Conservation (phyloP, 2,888 invertebrate genomes). For the Orgyia antiqua region DNA sequence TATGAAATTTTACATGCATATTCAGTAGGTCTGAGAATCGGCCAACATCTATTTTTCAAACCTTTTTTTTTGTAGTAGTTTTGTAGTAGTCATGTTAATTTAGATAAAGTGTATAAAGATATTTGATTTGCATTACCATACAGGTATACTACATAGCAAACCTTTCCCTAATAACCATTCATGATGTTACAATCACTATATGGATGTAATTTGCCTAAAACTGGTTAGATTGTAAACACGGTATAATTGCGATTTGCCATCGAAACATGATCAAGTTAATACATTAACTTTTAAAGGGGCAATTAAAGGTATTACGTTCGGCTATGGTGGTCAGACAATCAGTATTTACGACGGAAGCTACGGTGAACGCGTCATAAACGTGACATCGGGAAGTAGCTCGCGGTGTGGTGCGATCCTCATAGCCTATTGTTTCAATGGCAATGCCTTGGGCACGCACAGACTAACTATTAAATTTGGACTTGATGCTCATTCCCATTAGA, state of each 20-base stretch:
- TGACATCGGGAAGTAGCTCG: conserved; percentile 53
- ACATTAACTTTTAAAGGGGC: conserved; percentile 67
- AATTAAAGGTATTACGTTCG: conserved; percentile 61
- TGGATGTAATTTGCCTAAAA: too few relatives aligned
- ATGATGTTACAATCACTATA: too few relatives aligned
- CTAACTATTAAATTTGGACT: conserved; percentile 53
- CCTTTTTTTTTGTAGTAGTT: too few relatives aligned
- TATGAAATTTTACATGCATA: too few relatives aligned
- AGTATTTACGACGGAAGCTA: conserved; percentile 61
- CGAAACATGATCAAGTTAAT: conserved; percentile 64
- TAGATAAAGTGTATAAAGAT: too few relatives aligned
- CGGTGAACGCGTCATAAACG: conserved; percentile 56
- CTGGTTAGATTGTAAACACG: too few relatives aligned
- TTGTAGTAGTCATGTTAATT: too few relatives aligned
- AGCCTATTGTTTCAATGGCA: conserved; percentile 61
- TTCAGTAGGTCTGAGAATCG: too few relatives aligned
- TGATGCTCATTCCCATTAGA: conserved; percentile 52
- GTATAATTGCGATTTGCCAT: conserved; percentile 44
- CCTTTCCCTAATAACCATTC: too few relatives aligned
- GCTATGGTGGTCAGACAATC: conserved; percentile 57
- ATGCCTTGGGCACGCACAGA: conserved; percentile 63
- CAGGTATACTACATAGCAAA: too few relatives aligned
- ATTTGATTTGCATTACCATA: too few relatives aligned
- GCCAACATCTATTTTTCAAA: too few relatives aligned
- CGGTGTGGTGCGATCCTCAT: conserved; percentile 47